Base-by-base conservation (phyloP, 2,888 invertebrate genomes). In the Athalia cordata region DNA sequence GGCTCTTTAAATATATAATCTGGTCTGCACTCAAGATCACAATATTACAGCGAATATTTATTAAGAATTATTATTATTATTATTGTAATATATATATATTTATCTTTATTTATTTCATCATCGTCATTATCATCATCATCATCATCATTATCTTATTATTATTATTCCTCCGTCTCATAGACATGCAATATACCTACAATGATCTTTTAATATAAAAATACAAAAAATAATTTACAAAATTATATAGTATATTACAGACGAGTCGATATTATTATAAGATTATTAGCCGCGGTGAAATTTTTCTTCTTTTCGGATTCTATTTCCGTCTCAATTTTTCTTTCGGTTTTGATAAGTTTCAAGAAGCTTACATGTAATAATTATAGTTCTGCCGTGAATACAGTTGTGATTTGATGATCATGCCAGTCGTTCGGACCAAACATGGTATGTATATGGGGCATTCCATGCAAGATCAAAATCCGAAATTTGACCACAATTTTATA, bases 201-300 rank as follows among this genome's bases (percentile, higher is more conserved):
- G 66, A 85, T 82, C 83, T 84, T 83, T 85, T 83, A 83, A 87
- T 87, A 87, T 87, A 87, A 87, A 87, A 87, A 87, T 87, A 87
- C 87, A 87, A 86, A 87, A 87, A 87, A 87, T 87, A 87, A 87
- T 87, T 87, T 87, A 87, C 86, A 87, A 87, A 87, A 87, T 86
- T 86, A 87, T 86, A 86, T 87, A 85, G 86, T 86, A 87, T 86
- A 87, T 43, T 55, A 68, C 55, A 15, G 57, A n/a, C 47, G 55
- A 45, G 45, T 70, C 43, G 43, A 59, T 59, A 59, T 4, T 50
- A 47, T 9, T 45, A 6, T 45, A 62, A 29, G 6, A 4, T 6
- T 62, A 29, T 62, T 29, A 29, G 5, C 3, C 29, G 29, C 7
- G 7, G 66, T 66, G 29, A 29, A 29, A 29, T 1, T 29, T 29